Conservation (phyloP, 1,140 invertebrate genomes). For the Dendroctonus ponderosae region DNA sequence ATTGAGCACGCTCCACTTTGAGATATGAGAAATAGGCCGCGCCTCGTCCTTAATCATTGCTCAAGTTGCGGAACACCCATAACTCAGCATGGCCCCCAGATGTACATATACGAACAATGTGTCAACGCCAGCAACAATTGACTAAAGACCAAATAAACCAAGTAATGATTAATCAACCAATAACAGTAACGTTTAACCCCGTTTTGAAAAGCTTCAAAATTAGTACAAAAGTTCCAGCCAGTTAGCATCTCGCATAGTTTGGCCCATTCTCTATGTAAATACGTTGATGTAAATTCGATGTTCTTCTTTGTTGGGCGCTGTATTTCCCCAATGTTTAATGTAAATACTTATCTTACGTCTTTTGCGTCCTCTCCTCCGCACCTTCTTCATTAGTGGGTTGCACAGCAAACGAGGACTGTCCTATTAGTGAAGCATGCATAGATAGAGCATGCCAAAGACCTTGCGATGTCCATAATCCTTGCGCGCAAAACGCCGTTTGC, state of each 20-base stretch:
- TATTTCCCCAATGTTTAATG: slow-evolving; percentile 3
- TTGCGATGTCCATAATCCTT: slow-evolving; percentile 78
- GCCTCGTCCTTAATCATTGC: too few relatives aligned
- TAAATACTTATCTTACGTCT: slow-evolving; percentile 41
- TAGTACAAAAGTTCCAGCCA: slow-evolving; percentile 3
- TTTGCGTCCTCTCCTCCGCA: slow-evolving; percentile 46
- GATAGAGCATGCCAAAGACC: slow-evolving; percentile 77
- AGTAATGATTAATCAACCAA: slow-evolving; percentile 3
- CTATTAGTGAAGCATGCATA: slow-evolving; percentile 77
- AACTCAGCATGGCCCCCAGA: too few relatives aligned
- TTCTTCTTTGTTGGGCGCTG: too few relatives aligned
- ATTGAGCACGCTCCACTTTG: too few relatives aligned
- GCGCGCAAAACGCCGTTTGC: slow-evolving; percentile 80
- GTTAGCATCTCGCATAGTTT: too few relatives aligned
- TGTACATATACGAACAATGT: too few relatives aligned
- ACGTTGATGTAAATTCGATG: too few relatives aligned
- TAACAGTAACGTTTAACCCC: neutral
- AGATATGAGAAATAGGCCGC: too few relatives aligned
- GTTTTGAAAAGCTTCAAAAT: neutral
- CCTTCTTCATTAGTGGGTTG: slow-evolving; percentile 67
- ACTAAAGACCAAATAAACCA: neutral
- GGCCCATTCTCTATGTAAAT: too few relatives aligned
- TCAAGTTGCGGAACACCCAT: too few relatives aligned
- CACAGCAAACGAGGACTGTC: slow-evolving; percentile 76
- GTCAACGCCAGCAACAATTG: too few relatives aligned